Base-by-base conservation (phyloP, 2,888 invertebrate genomes). In the Synanthedon formicaeformis region DNA sequence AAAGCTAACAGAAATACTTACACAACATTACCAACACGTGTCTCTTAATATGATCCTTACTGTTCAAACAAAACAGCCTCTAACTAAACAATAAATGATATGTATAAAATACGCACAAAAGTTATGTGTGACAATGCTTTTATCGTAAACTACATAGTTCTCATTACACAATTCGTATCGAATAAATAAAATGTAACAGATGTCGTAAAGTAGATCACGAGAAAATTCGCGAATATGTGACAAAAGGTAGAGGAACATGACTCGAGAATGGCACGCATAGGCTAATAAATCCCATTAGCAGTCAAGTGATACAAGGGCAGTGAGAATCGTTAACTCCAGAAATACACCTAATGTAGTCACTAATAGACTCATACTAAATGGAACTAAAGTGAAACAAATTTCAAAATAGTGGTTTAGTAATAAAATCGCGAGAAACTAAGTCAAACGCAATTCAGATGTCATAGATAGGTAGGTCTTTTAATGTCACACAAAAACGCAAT, bases 231-330 rank as follows among this genome's bases (percentile, higher is more conserved):
- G 68, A 66, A 62, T 59, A 63, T 60, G 63, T 75, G 75, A 68
- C 69, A 76, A 78, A 66, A 64, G 66, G 73, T 65, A 58, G 68
- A 63, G 59, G 23, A 5, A 5, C 71, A 66, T 65, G 68, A 58
- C 63, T 61, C 67, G 59, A 48, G 45, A 27, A 57, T 65, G 69
- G 64, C 74, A 71, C 67, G 64, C 72, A 71, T 66, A 60, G 51
- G 59, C 71, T 77, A 77, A 78, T 70, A 68, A 69, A 67, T 67
- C 71, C 66, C 63, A 76, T 79, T 78, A 77, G 68, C 70, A 52
- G 61, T 18, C 12, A 12, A 54, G 54, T 53, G 54, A 55, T 55
- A 54, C 50, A 57, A 49, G 23, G 60, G 60, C 45, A 13, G 2
- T 45, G 45, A 0, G 14, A 45, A 14, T 45, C 45, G 45, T 45